These are phyloP conservation scores for Drosophila tanythrix DNA, from an alignment of 2,888 invertebrate species.

Conservation along the genomic window DNA sequence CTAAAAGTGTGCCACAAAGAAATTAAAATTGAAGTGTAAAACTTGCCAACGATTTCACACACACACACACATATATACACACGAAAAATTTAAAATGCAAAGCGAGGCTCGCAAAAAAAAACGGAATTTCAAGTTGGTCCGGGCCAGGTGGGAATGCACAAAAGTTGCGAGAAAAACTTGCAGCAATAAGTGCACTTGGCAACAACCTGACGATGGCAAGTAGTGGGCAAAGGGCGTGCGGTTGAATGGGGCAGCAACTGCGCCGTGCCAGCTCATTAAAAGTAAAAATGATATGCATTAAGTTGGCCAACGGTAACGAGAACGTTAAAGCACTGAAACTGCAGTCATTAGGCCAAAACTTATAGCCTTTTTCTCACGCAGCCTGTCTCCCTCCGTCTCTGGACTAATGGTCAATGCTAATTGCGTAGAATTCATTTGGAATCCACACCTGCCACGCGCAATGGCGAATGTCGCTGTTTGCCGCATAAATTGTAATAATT, in stretches of 20 bases:
- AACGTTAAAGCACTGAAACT: conserved; percentile 58
- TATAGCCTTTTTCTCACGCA: conserved; percentile 4
- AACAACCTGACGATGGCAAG: conserved; percentile 19
- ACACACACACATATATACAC: conserved; percentile 32
- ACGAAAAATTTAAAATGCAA: conserved; percentile 74
- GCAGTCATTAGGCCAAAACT: conserved; percentile 70
- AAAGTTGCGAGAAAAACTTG: conserved; percentile 67
- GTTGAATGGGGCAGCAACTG: conserved; percentile 38
- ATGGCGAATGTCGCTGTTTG: conserved; percentile 24
- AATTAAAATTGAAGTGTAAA: conserved; percentile 77
- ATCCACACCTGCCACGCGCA: conserved; percentile 21
- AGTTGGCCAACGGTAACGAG: conserved; percentile 64
- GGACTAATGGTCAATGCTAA: conserved; percentile 76
- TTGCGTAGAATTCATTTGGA: conserved; percentile 71
- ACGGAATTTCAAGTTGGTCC: conserved; percentile 64
- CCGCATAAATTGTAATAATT: conserved; percentile 76
- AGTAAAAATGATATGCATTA: conserved; percentile 78
- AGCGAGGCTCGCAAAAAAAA: conserved; percentile 43
- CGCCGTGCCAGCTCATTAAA: conserved; percentile 67
- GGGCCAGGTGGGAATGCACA: conserved; percentile 58
- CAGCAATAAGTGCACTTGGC: conserved; percentile 75
- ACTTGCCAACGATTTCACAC: conserved; percentile 64
- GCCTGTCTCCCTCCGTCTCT: background rate
- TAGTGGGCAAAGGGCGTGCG: background rate
- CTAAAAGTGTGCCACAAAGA: conserved; percentile 56